Evolutionary conservation across 2,888 invertebrate genomes (phyloP).

Genomic region (Allophyes oxyacanthae): DNA sequence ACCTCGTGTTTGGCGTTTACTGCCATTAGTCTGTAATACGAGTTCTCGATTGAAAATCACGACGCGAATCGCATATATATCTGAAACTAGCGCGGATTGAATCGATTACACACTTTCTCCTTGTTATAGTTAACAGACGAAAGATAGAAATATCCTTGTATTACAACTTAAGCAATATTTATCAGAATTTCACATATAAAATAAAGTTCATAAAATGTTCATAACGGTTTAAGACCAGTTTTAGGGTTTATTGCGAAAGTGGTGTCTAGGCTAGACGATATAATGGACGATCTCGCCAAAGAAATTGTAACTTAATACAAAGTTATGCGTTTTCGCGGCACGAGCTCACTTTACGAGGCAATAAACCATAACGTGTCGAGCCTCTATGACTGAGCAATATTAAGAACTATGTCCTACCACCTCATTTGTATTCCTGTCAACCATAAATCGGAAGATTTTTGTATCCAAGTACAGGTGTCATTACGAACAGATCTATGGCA

Average conservation of each 20-base stretch:
- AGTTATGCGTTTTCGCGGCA: constrained; percentile 81
- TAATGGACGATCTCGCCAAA: constrained; percentile 65
- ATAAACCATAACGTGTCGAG: constrained; percentile 79
- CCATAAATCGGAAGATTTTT: constrained; percentile 78
- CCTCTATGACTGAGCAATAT: constrained; percentile 78
- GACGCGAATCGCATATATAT: constrained; percentile 50
- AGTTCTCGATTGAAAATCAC: constrained; percentile 56
- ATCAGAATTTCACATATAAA: constrained; percentile 11
- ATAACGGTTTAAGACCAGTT: constrained; percentile 32
- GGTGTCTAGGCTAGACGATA: constrained; percentile 44
- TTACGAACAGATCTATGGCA: constrained; percentile 63
- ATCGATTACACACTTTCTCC: constrained; percentile 56
- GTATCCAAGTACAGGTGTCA: constrained; percentile 57
- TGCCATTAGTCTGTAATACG: constrained; percentile 47
- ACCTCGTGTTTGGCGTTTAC: constrained; percentile 55
- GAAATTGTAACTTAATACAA: constrained; percentile 80
- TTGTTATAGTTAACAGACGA: constrained; percentile 30
- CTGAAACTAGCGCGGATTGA: constrained; percentile 45
- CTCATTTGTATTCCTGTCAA: constrained; percentile 77
- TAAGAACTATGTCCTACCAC: constrained; percentile 73
- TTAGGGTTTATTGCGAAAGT: constrained; percentile 39
- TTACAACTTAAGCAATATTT: constrained; percentile 11
- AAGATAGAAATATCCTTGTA: constrained; percentile 34
- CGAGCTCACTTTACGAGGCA: constrained; percentile 81
- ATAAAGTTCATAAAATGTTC: constrained; percentile 17